Percentiles rank a stretch among this genome's conserved stretches.
Conservation (phyloP, 2,113 vertebrate species). For the Mesitornis unicolor region DNA sequence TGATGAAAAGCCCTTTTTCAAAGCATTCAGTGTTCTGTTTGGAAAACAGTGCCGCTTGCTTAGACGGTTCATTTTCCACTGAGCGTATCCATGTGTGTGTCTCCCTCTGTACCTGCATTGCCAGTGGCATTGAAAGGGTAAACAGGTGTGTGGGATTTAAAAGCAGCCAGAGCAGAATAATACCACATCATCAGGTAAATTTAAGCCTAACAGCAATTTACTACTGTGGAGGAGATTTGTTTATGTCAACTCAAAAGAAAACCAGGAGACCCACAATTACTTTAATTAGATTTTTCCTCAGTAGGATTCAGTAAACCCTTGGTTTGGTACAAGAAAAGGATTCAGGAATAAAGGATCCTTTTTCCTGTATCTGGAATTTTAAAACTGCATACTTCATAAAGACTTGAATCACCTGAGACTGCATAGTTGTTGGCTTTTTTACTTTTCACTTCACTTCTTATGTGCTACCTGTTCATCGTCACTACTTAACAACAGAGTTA, state of each 20-base stretch:
- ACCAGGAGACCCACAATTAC: not conserved
- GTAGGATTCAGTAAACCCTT: not conserved
- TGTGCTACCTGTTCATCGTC: not conserved
- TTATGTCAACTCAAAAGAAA: not conserved
- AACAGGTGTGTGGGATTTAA: not conserved
- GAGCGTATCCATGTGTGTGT: conserved; percentile 18
- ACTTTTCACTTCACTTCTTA: not conserved
- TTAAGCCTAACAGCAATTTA: not conserved
- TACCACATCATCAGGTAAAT: not conserved
- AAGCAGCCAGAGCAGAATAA: not conserved
- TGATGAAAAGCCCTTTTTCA: not conserved
- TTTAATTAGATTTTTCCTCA: not conserved
- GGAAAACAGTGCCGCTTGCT: conserved; percentile 7
- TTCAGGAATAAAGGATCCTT: not conserved
- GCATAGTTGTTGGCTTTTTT: not conserved
- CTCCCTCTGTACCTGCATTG: conserved; percentile 56
- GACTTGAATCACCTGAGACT: not conserved
- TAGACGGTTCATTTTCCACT: not conserved
- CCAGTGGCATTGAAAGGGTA: not conserved
- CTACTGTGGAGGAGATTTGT: not conserved
- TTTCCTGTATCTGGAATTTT: not conserved
- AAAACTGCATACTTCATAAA: not conserved
- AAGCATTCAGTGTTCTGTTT: not conserved
- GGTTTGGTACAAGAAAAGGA: not conserved
- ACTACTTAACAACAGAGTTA: not conserved